phyloP scores from a whole-genome alignment of 2,113 vertebrate genomes.

The Pituophis catenifer region DNA sequence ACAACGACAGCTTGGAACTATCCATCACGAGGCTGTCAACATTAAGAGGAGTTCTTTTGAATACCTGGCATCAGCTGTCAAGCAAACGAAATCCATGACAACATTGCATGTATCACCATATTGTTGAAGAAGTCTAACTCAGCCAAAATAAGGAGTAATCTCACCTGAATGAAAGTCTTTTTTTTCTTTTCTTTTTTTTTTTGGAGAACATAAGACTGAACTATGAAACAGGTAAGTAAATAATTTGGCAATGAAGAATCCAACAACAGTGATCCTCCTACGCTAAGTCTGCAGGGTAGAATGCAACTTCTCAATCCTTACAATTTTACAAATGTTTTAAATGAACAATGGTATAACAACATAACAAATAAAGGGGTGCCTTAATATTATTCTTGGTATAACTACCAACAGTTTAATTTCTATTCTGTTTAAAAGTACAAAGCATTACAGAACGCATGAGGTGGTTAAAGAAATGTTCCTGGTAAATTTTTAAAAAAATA shows the following conservation, averaged over 20 bases:
- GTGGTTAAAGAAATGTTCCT: conserved; percentile 26
- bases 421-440: conserved; percentile 43
- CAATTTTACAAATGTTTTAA: conserved; percentile 34
- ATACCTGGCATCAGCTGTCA: conserved; percentile 51
- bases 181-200: background rate
- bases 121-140: background rate
- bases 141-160: background rate
- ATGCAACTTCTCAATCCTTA: background rate
- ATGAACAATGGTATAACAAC: conserved; percentile 50
- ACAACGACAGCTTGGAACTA: conserved; percentile 35
- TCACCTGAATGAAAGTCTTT: background rate
- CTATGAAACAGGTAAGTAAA: background rate
- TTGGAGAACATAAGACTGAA: background rate
- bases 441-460: conserved; percentile 27
- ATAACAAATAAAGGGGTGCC: conserved; percentile 61
- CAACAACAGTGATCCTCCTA: background rate
- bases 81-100: conserved; percentile 29
- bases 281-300: rapidly evolving
- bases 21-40: conserved; percentile 4
- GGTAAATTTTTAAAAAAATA: conserved; percentile 5
- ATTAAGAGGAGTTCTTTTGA: conserved; percentile 37
- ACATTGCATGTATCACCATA: background rate
- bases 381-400: conserved; percentile 53
- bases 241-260: background rate
- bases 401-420: conserved; percentile 42